Percentiles rank a stretch among this genome's conserved stretches.
These are phyloP conservation scores for Amphipyra berbera DNA, from an alignment of 2,888 invertebrate genomes.

Conservation along the genomic window DNA sequence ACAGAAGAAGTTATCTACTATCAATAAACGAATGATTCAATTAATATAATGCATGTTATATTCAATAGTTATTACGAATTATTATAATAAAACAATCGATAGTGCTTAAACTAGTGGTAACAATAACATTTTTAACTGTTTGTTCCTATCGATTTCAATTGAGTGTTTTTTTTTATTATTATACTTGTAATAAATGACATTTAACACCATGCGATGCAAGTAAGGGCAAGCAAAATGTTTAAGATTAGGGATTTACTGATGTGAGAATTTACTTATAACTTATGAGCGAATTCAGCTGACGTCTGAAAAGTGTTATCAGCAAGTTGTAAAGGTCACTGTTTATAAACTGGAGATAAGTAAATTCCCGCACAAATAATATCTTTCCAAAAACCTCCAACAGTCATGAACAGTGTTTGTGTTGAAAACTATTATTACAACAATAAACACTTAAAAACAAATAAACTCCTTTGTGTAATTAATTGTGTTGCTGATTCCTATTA, in stretches of 20 bases:
- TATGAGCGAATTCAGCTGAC: conserved; percentile 19
- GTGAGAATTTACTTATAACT: conserved; percentile 40
- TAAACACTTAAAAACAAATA: conserved; percentile 15
- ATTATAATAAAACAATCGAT: conserved; percentile 78
- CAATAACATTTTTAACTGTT: conserved; percentile 83
- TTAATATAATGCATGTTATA: conserved; percentile 69
- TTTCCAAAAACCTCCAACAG: conserved; percentile 47
- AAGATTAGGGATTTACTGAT: conserved; percentile 28
- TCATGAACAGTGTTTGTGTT: conserved; percentile 52
- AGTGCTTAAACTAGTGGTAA: conserved; percentile 88
- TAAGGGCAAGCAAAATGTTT: conserved; percentile 36
- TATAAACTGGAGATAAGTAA: conserved; percentile 40
- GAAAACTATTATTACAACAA: conserved; percentile 51
- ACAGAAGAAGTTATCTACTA: conserved; percentile 70
- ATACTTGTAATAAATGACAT: conserved; percentile 44
- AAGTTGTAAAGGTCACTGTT: conserved; percentile 36
- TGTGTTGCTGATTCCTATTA: conserved; percentile 37
- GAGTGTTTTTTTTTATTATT: conserved; percentile 62
- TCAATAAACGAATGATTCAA: conserved; percentile 64
- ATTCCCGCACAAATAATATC: conserved; percentile 44
- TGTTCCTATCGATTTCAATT: conserved; percentile 71
- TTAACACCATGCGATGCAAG: conserved; percentile 43
- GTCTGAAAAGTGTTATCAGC: conserved; percentile 35
- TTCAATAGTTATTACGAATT: conserved; percentile 67
- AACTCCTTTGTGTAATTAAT: conserved; percentile 14